Conservation (phyloP, 2,113 vertebrate species). For the Prietella phreatophila region DNA sequence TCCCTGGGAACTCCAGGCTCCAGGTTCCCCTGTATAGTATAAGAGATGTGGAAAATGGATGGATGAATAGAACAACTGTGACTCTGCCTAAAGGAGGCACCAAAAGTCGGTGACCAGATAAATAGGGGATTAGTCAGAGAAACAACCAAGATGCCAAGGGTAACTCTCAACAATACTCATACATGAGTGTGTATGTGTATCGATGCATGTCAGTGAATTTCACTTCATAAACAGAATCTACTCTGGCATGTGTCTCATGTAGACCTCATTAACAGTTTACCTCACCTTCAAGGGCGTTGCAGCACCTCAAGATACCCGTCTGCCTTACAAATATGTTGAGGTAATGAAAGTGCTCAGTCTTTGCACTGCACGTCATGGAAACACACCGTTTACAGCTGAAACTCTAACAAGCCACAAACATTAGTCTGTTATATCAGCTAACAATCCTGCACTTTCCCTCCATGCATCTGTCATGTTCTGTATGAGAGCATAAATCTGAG, state of each 20-base stretch:
- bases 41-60: no score
- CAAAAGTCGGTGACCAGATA: neutral
- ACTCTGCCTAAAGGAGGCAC: neutral
- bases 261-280: neutral
- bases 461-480: slow-evolving; percentile 1
- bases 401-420: neutral
- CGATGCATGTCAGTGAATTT: slow-evolving; percentile 9
- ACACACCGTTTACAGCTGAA: neutral
- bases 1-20: no score
- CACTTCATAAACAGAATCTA: neutral
- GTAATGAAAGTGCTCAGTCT: neutral
- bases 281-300: neutral
- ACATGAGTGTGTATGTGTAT: neutral
- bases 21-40: no score
- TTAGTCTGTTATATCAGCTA: slow-evolving; percentile 13
- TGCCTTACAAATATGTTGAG: neutral
- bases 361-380: neutral
- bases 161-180: neutral
- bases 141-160: neutral
- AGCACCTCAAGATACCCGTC: neutral
- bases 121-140: neutral
- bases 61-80: neutral
- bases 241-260: slow-evolving; percentile 3
- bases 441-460: neutral
- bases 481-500: slow-evolving; percentile 24